phyloP scores from a whole-genome alignment of 2,797 vertebrate species.

The Urophycis tenuis region DNA sequence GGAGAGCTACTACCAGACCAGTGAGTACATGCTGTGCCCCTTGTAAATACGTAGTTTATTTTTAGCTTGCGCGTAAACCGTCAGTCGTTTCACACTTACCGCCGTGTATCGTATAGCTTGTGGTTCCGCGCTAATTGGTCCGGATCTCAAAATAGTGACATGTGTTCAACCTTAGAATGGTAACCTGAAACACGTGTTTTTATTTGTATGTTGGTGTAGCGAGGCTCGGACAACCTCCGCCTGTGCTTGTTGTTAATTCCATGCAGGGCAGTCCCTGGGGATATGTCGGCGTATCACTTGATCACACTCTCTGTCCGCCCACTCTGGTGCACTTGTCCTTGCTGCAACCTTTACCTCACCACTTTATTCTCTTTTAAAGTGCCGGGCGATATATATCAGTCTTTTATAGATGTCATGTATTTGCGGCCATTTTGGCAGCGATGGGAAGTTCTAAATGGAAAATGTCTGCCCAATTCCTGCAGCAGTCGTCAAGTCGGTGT shows the following conservation, averaged over 20 bases:
- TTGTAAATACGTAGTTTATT: constrained; percentile 6
- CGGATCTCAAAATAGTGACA: neutral
- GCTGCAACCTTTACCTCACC: neutral
- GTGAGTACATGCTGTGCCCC: constrained; percentile 42
- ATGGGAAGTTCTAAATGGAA: neutral
- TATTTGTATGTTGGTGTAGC: constrained; percentile 19
- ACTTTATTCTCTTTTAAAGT: neutral
- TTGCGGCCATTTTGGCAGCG: neutral
- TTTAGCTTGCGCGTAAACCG: neutral
- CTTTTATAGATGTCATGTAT: neutral
- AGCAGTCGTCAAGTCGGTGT: neutral
- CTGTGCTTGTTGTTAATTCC: neutral
- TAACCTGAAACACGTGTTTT: constrained; percentile 7
- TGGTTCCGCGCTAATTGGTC: constrained; percentile 18
- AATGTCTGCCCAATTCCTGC: neutral
- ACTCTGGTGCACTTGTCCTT: neutral
- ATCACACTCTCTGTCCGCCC: neutral
- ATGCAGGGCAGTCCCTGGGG: constrained; percentile 16
- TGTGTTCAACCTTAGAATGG: neutral
- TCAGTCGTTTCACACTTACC: neutral
- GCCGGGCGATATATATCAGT: neutral
- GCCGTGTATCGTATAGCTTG: neutral
- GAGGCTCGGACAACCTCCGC: neutral
- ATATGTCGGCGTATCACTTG: constrained; percentile 8
- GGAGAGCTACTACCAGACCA: constrained; percentile 65